Percentiles rank a stretch among this genome's conserved stretches.
phyloP scores from a whole-genome alignment of 2,113 vertebrate genomes.

The Nothocercus nigrocapillus region DNA sequence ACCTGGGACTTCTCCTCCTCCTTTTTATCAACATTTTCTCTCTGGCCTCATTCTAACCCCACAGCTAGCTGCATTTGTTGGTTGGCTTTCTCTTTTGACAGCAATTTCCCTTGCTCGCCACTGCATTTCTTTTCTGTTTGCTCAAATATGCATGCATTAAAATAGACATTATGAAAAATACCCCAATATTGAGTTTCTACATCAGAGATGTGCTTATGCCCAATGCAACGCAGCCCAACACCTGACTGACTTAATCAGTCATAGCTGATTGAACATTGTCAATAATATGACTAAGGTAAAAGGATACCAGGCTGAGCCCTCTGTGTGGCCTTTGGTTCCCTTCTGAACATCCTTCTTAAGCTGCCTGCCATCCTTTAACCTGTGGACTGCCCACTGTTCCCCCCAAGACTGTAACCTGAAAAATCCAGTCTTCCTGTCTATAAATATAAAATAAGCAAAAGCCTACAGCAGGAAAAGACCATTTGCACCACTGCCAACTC shows the following conservation, averaged over 20 bases:
- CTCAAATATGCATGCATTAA: accelerated
- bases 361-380: background rate
- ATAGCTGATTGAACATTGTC: background rate
- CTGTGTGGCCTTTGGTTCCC: background rate
- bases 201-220: background rate
- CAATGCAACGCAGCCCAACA: background rate
- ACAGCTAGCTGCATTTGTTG: background rate
- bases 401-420: background rate
- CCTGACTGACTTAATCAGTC: background rate
- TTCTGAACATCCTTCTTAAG: background rate
- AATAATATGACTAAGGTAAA: background rate
- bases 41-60: background rate
- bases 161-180: background rate
- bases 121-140: background rate
- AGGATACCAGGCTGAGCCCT: background rate
- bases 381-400: background rate
- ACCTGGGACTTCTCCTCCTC: background rate
- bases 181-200: accelerated
- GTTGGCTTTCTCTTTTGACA: background rate
- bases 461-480: background rate
- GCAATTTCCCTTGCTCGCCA: background rate
- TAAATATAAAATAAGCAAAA: background rate
- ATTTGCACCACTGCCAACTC: background rate
- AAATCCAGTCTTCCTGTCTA: background rate
- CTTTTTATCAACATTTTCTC: slow-evolving; percentile 6